phyloP scores from a whole-genome alignment of 2,888 invertebrate genomes.

The Gortyna flavago region DNA sequence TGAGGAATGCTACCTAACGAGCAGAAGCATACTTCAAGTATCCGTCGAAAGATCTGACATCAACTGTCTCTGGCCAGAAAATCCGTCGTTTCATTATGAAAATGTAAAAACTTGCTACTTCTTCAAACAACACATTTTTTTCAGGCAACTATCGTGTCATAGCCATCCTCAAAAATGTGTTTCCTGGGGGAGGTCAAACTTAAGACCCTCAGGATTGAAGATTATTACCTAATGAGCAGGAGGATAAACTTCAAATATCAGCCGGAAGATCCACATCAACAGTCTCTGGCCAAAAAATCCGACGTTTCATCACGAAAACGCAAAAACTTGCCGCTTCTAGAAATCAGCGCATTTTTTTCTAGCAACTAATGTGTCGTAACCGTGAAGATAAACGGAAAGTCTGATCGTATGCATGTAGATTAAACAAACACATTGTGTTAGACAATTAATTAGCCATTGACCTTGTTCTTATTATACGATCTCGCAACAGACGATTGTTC shows the following conservation, averaged over 20 bases:
- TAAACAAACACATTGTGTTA: slow-evolving; percentile 47
- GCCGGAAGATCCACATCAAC: background rate
- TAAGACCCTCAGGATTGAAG: background rate
- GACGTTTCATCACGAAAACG: background rate
- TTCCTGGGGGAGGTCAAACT: background rate
- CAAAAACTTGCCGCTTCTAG: background rate
- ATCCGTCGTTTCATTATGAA: background rate
- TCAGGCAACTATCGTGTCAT: slow-evolving; percentile 8
- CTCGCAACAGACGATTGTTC: slow-evolving; percentile 56
- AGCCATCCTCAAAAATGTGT: background rate
- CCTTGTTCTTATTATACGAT: slow-evolving; percentile 64
- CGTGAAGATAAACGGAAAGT: slow-evolving; percentile 21
- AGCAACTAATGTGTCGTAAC: slow-evolving; percentile 3
- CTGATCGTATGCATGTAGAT: slow-evolving; percentile 32
- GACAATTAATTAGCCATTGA: slow-evolving; percentile 58
- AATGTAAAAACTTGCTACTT: background rate
- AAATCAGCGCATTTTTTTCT: slow-evolving; percentile 1
- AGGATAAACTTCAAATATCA: background rate
- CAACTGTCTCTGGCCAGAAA: background rate
- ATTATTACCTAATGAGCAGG: background rate
- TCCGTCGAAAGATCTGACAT: background rate
- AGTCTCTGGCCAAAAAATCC: background rate
- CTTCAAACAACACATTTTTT: background rate
- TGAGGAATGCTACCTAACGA: background rate
- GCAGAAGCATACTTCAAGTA: background rate